Percentiles rank a stretch among this genome's conserved stretches.
These are phyloP conservation scores for Desoria tigrina DNA, from an alignment of 2,888 invertebrate genomes.

Conservation along the genomic window DNA sequence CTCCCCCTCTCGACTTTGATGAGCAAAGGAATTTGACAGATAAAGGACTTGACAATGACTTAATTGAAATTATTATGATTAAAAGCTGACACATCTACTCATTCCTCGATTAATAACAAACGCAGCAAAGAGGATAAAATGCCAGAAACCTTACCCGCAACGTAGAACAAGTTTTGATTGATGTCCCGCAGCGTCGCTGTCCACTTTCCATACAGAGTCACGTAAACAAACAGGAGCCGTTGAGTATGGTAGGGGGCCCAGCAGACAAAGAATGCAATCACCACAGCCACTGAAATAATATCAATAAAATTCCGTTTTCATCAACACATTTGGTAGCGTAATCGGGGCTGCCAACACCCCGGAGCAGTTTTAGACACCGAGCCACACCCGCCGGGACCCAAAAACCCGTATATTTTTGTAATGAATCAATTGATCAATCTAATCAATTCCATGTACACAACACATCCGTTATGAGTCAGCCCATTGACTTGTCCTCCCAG, in stretches of 20 bases:
- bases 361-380: too few relatives aligned
- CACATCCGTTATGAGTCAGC: too few relatives aligned
- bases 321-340: too few relatives aligned
- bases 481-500: too few relatives aligned
- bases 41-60: neutral
- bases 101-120: neutral
- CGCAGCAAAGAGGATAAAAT: neutral
- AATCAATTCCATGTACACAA: too few relatives aligned
- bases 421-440: too few relatives aligned
- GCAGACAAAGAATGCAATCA: constrained; percentile 44
- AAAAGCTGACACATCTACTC: neutral
- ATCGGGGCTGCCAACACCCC: too few relatives aligned
- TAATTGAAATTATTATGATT: neutral
- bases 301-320: neutral
- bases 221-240: constrained; percentile 50
- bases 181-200: constrained; percentile 51
- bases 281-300: constrained; percentile 36
- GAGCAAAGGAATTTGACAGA: too few relatives aligned
- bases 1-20: too few relatives aligned
- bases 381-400: too few relatives aligned
- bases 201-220: constrained; percentile 53
- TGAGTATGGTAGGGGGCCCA: constrained; percentile 51
- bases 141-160: constrained; percentile 52
- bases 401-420: too few relatives aligned
- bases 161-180: constrained; percentile 54